Percentiles rank a stretch among this genome's conserved stretches.
These are phyloP conservation scores for Nerophis ophidion DNA, from an alignment of 2,113 vertebrate species.

Conservation along the genomic window DNA sequence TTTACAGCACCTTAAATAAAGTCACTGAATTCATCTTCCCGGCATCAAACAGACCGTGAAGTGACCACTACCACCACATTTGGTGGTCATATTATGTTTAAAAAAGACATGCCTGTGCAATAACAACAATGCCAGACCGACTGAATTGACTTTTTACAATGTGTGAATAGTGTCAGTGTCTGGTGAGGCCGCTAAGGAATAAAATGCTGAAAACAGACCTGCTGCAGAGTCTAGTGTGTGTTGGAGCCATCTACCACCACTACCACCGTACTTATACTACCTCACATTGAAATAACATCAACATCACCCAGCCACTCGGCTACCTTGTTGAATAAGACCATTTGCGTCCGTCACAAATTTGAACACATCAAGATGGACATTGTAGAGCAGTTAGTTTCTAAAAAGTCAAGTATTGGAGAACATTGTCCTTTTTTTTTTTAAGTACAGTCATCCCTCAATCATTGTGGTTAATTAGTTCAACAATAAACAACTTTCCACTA, in stretches of 20 bases:
- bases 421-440: no score
- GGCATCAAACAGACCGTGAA: neutral
- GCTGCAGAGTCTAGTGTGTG: neutral
- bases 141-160: neutral
- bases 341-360: neutral
- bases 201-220: constrained; percentile 3
- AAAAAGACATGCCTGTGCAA: neutral
- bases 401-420: neutral
- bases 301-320: neutral
- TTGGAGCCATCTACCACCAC: neutral
- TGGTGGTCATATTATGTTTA: neutral
- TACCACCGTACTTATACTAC: neutral
- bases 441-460: no score
- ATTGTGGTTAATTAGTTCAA: no score
- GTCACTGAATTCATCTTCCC: neutral
- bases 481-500: no score
- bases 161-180: neutral
- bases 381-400: neutral
- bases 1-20: neutral
- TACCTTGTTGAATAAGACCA: neutral
- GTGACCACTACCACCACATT: neutral
- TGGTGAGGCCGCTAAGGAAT: neutral
- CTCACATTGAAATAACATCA: constrained; percentile 8
- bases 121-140: neutral
- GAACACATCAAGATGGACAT: neutral